Evolutionary conservation across 2,797 vertebrate species (phyloP), one percentile per base, ranked within the genome.

Genomic region (Oryzias sinensis): DNA sequence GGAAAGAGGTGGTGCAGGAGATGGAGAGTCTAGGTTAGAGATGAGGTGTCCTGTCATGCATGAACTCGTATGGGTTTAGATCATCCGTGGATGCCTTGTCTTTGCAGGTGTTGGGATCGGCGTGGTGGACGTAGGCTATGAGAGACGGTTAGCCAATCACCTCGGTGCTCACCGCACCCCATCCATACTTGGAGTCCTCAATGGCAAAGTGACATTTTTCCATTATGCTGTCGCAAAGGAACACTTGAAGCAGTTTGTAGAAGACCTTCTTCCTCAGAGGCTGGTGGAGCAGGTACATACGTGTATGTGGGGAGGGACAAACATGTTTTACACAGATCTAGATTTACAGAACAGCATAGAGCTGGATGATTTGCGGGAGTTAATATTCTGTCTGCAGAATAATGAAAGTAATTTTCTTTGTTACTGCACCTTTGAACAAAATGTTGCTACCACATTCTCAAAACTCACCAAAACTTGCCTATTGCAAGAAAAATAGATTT

Each of bases 1-100:
- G 97, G 97, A 98, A 96, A 60, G 96, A 99, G 52, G 93, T 93
- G 0, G 95, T 95, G 62, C 94, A 95, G 80, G 96, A 98, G 69
- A 70, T 99, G 84, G 97, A 99, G 83, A 87, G 24, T 0, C 66
- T 98, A 65, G 97, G 97, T 98, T 66, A 82, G 93, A 50, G 61
- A 0, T 4, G 0, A 54, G 9, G 43, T 1, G 4, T 16, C 2
- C 55, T 18, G 43, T 4, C 20, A 13, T 41, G 9, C 17, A 47
- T 50, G 0, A 27, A 24, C 20, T 16, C 14, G 3, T 4, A 9
- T 1, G 14, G 41, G 33, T 45, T 17, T 3, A 45, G 59, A 48
- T n/a, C 1, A n/a, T 14, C 37, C 40, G 16, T 16, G 29, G 42
- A 18, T 52, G 18, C 6, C 17, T 69, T 5, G 13, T 20, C 51